Base-by-base conservation (phyloP, 2,797 vertebrate genomes). In the Oophaga sylvatica region DNA sequence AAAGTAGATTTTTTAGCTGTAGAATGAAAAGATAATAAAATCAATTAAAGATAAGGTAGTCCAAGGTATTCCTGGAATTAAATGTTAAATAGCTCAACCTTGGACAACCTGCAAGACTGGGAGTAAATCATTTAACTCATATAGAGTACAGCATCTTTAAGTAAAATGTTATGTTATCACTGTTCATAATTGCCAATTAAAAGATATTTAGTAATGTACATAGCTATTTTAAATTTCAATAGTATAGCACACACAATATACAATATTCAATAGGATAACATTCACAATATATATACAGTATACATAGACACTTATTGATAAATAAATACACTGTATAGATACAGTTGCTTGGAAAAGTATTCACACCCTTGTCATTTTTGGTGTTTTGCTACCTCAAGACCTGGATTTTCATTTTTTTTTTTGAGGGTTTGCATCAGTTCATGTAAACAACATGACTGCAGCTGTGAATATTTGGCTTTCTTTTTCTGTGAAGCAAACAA, bases 81-180 rank as follows among this genome's bases (percentile, higher is more conserved):
- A 89, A 89, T 86, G 88, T 89, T 89, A 89, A 89, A 86, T 85
- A 89, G 80, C 53, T 75, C 81, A 89, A 86, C 88, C 88, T 86
- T 83, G 75, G 79, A 83, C 84, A 89, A 83, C 56, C 71, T 45
- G 85, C 70, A 77, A 83, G 77, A 22, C 41, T 83, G 19, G 16
- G 41, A 89, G 73, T 83, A 81, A 89, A 89, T 89, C 68, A 89
- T 89, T 89, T 79, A 89, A 86, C 63, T 80, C 84, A 79, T 76
- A 82, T 48, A 73, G 80, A 59, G 26, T 48, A 62, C 31, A n/a
- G 15, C 80, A 65, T 22, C 41, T 63, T 75, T 70, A 86, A 71
- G 56, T 53, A 57, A 80, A 76, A 45, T 48, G 31, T 48, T 59
- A 71, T 85, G 80, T 68, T 26, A 63, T 67, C 20, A 65, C 11